Conservation (phyloP, 2,113 vertebrate genomes). For the Engraulis encrasicolus region DNA sequence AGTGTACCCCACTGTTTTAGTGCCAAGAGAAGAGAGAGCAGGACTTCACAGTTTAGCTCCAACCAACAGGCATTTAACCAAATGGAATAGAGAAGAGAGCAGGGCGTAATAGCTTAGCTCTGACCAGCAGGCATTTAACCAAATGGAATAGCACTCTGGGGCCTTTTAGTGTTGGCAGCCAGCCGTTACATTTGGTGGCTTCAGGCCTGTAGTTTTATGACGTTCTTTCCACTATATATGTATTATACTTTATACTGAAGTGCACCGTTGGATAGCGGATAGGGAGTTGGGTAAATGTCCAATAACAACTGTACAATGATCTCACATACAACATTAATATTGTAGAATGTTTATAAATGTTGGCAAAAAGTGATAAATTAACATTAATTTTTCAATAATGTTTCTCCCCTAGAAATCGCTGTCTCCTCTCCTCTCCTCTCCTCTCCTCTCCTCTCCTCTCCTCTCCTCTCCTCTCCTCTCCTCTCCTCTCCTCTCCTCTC, state of each 20-base stretch:
- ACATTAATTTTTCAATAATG: neutral
- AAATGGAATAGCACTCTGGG: neutral
- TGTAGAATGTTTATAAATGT: no score
- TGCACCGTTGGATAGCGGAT: no score
- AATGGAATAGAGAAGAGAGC: neutral
- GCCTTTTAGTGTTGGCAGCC: neutral
- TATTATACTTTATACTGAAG: no score
- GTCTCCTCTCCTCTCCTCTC: no score
- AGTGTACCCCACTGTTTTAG: neutral
- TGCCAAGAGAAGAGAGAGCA: neutral
- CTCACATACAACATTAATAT: no score
- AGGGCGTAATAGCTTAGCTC: neutral
- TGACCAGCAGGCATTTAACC: neutral
- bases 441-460: no score
- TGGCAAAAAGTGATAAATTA: neutral
- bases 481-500: no score
- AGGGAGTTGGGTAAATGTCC: no score
- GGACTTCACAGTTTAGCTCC: neutral
- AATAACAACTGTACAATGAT: no score
- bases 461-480: no score
- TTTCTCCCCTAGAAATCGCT: neutral
- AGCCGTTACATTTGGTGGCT: neutral
- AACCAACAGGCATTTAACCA: neutral
- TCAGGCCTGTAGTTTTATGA: neutral
- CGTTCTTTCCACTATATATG: neutral